Conservation (phyloP, 2,797 vertebrate species). For the Ctenosaura bakeri region DNA sequence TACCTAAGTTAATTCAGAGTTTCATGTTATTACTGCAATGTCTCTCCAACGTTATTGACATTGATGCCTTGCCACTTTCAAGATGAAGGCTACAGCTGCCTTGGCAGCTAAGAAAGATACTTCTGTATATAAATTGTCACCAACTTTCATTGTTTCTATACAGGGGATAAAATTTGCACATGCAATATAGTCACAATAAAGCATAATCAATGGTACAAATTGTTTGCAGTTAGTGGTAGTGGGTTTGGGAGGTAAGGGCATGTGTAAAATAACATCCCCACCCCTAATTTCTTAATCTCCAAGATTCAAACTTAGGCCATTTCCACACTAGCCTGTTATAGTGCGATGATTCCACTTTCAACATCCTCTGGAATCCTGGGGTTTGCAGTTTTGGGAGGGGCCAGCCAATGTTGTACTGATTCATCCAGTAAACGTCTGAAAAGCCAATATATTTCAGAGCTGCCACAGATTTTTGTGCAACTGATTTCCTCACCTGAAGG, state of each 20-base stretch:
- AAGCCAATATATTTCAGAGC: neutral
- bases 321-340: no score
- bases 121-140: neutral
- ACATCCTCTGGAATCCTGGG: no score
- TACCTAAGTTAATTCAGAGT: neutral
- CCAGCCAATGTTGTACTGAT: neutral
- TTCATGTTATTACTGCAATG: neutral
- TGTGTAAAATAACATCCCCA: neutral
- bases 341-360: no score
- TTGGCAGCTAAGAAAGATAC: neutral
- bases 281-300: neutral
- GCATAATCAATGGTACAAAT: neutral
- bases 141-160: neutral
- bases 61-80: neutral
- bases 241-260: neutral
- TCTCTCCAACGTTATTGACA: neutral
- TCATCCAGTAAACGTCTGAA: conserved; percentile 4
- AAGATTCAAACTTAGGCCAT: neutral
- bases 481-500: neutral
- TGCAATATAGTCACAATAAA: neutral
- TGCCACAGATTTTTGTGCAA: neutral
- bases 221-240: neutral
- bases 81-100: neutral
- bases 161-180: neutral
- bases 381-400: no score